Evolutionary conservation across 2,888 invertebrate species (phyloP).

Genomic region (Cylloceria caligata): DNA sequence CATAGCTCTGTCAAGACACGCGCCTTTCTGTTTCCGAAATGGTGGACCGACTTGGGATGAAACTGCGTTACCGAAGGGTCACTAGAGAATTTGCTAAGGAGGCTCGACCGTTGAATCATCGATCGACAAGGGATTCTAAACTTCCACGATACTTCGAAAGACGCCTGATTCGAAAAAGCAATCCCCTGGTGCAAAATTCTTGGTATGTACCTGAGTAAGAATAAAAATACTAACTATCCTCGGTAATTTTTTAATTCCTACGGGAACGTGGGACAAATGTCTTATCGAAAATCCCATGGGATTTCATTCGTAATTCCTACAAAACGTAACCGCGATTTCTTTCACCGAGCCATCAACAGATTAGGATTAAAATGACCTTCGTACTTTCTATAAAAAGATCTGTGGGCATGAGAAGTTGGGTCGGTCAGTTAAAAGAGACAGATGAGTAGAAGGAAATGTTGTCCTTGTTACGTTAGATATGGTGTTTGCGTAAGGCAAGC

Average conservation of each 20-base stretch:
- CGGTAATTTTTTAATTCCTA: no score
- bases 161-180: not conserved
- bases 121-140: not conserved
- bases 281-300: not conserved
- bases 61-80: not conserved
- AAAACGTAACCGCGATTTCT: not conserved
- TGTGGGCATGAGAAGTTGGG: not conserved
- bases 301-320: not conserved
- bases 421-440: not conserved
- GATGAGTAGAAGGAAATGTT: not conserved
- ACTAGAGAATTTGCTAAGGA: not conserved
- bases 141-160: not conserved
- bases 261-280: no score
- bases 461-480: not conserved
- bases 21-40: conserved; percentile 32
- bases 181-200: no score
- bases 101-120: conserved; percentile 9
- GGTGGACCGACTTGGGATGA: conserved; percentile 4
- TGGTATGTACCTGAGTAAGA: no score
- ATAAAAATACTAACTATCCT: no score
- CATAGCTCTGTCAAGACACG: conserved; percentile 33
- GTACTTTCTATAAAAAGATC: not conserved
- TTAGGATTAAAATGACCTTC: not conserved
- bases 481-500: not conserved
- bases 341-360: not conserved